These are phyloP conservation scores for Parotocinclus haroldoi DNA, from an alignment of 2,797 vertebrate species.

Conservation along the genomic window DNA sequence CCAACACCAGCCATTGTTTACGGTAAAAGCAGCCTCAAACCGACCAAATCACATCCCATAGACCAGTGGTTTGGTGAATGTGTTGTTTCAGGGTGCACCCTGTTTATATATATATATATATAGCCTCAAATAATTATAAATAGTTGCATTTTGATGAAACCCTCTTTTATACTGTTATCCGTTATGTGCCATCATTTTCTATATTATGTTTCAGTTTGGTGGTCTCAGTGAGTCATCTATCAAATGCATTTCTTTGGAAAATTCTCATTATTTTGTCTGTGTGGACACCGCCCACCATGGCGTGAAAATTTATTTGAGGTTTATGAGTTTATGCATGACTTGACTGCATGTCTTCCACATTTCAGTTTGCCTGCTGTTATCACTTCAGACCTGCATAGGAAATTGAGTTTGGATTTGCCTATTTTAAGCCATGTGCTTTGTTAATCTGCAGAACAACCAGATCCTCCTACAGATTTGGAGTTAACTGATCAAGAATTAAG, in stretches of 20 bases:
- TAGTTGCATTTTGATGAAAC: too few relatives aligned
- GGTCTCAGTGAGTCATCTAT: too few relatives aligned
- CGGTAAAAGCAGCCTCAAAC: conserved; percentile 79
- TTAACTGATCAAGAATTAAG: conserved; percentile 83
- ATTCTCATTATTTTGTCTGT: too few relatives aligned
- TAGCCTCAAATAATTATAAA: too few relatives aligned
- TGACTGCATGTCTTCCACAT: conserved; percentile 30
- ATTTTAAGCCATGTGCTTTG: conserved; percentile 10
- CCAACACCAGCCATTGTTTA: conserved; percentile 85
- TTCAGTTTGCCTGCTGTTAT: conserved; percentile 4
- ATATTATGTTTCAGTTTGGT: too few relatives aligned
- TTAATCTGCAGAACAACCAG: conserved; percentile 80
- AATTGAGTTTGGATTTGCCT: conserved; percentile 14
- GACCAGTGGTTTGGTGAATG: conserved; percentile 35
- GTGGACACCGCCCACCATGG: too few relatives aligned
- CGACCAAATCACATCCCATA: conserved; percentile 44
- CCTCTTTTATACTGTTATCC: too few relatives aligned
- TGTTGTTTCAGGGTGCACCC: conserved; percentile 26
- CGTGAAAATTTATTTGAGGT: too few relatives aligned
- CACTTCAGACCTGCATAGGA: too few relatives aligned
- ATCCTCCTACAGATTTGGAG: conserved; percentile 91
- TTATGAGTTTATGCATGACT: conserved; percentile 16
- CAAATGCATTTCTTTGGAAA: too few relatives aligned
- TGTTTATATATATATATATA: too few relatives aligned
- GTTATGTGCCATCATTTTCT: too few relatives aligned